phyloP scores from a whole-genome alignment of 2,888 invertebrate species.

The Zaprionus bogoriensis region DNA sequence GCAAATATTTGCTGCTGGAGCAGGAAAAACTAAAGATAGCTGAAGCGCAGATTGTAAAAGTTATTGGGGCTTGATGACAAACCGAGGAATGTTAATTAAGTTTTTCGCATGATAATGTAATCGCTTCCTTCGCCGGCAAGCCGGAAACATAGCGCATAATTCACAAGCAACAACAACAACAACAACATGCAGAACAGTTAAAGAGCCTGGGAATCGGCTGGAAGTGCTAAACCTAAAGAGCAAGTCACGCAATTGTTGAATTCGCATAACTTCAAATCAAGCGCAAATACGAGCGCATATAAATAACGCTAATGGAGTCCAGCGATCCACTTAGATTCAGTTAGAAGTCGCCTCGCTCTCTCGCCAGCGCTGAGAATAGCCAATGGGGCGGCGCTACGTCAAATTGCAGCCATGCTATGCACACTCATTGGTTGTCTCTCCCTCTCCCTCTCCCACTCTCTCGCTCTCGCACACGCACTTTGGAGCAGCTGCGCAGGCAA shows the following conservation, averaged over 20 bases:
- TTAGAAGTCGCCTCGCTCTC: slow-evolving; percentile 23
- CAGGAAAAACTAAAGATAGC: too few relatives aligned
- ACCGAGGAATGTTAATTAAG: too few relatives aligned
- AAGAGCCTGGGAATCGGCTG: slow-evolving; percentile 19
- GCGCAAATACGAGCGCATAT: slow-evolving; percentile 39
- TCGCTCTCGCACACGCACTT: background rate
- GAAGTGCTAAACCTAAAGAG: too few relatives aligned
- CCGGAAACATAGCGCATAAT: slow-evolving; percentile 27
- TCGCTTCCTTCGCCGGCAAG: too few relatives aligned
- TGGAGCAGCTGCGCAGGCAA: slow-evolving; percentile 30
- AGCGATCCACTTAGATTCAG: slow-evolving; percentile 42
- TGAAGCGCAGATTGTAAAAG: too few relatives aligned
- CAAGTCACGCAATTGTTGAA: slow-evolving; percentile 20
- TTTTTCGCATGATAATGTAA: too few relatives aligned
- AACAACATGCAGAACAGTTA: slow-evolving; percentile 6
- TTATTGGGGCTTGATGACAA: too few relatives aligned
- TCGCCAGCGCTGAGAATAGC: slow-evolving; percentile 10
- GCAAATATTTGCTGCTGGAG: too few relatives aligned
- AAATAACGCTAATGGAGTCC: slow-evolving; percentile 57
- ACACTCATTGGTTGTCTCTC: slow-evolving; percentile 52
- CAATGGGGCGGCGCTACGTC: slow-evolving; percentile 60
- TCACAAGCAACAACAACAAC: background rate
- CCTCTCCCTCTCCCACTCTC: background rate
- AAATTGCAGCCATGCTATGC: slow-evolving; percentile 75
- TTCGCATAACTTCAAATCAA: slow-evolving; percentile 71